Evolutionary conservation across 2,797 vertebrate genomes (phyloP).

Genomic region (Iguana delicatissima): DNA sequence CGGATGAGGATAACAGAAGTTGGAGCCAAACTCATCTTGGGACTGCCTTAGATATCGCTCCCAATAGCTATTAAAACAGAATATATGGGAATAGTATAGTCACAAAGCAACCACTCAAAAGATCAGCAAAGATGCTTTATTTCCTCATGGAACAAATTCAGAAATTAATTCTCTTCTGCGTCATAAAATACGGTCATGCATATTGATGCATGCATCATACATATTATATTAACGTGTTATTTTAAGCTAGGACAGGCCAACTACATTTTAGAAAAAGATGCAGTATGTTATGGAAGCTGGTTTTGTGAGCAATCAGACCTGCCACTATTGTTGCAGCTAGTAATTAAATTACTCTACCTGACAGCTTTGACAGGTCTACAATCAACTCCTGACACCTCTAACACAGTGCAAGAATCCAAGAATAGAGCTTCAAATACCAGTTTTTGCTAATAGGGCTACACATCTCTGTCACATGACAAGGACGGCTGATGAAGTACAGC

Average conservation of each 20-base stretch:
- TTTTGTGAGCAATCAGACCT: constrained; percentile 46
- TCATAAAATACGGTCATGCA: constrained; percentile 30
- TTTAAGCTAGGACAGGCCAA: constrained; percentile 37
- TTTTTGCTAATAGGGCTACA: constrained; percentile 61
- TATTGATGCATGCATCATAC: neutral
- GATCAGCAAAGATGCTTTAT: neutral
- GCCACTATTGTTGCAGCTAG: constrained; percentile 24
- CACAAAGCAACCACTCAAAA: neutral
- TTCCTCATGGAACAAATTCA: neutral
- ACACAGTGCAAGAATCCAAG: neutral
- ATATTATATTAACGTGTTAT: constrained; percentile 19
- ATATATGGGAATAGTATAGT: neutral
- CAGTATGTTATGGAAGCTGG: constrained; percentile 44
- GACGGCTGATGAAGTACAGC: constrained; percentile 67
- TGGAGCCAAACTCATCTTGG: too few species aligned
- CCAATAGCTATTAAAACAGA: neutral
- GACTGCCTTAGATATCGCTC: neutral
- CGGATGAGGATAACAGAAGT: too few species aligned
- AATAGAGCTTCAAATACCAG: constrained; percentile 41
- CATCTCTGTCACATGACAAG: constrained; percentile 66
- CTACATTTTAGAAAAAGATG: constrained; percentile 44
- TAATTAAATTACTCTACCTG: constrained; percentile 46
- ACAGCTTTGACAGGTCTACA: constrained; percentile 7
- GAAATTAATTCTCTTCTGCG: neutral
- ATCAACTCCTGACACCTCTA: constrained; percentile 10